These are phyloP conservation scores for Tenthredo livida DNA, from an alignment of 2,888 invertebrate species.

Conservation along the genomic window DNA sequence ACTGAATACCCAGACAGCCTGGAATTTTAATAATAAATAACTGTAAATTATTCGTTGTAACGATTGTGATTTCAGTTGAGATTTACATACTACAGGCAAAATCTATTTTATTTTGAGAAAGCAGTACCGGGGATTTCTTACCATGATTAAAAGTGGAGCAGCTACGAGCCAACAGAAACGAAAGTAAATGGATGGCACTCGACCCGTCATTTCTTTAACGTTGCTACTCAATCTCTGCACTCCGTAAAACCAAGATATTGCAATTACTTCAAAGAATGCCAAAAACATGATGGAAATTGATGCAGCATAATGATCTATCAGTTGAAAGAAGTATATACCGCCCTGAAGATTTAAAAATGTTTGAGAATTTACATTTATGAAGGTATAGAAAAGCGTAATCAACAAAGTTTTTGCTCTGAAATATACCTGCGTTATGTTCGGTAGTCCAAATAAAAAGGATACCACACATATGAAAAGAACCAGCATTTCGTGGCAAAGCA, in stretches of 20 bases:
- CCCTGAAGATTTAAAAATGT: constrained; percentile 80
- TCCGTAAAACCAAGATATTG: constrained; percentile 95
- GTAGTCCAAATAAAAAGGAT: constrained; percentile 91
- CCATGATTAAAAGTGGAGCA: constrained; percentile 88
- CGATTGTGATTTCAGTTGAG: background rate
- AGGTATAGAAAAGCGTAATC: background rate
- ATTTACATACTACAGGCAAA: background rate
- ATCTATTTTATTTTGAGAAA: background rate
- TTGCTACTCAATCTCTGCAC: constrained; percentile 89
- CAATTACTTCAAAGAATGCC: constrained; percentile 96
- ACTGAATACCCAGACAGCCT: constrained; percentile 93
- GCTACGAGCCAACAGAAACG: constrained; percentile 92
- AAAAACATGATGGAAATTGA: constrained; percentile 94
- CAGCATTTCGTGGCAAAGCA: constrained; percentile 92
- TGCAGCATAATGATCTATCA: constrained; percentile 96
- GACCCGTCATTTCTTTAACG: constrained; percentile 94
- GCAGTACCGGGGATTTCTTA: constrained; percentile 73
- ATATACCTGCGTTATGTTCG: constrained; percentile 90
- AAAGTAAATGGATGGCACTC: constrained; percentile 89
- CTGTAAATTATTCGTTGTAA: constrained; percentile 28
- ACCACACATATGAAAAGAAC: constrained; percentile 91
- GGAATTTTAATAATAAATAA: constrained; percentile 62
- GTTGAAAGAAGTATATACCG: constrained; percentile 94
- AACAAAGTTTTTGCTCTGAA: background rate
- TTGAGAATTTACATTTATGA: constrained; percentile 25